phyloP scores from a whole-genome alignment of 2,113 vertebrate species.

The Microcebus murinus region DNA sequence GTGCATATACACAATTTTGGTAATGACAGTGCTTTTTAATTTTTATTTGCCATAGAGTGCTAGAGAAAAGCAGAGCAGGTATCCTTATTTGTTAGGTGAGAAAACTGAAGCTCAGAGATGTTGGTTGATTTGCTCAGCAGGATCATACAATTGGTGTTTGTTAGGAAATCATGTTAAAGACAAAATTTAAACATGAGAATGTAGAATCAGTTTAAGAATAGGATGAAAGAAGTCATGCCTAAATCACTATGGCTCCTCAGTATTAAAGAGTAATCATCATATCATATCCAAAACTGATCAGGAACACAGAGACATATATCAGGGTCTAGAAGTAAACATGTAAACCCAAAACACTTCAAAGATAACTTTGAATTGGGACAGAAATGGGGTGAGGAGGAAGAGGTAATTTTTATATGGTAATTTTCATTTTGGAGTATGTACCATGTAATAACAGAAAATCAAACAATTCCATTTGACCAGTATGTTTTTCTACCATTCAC shows the following conservation, averaged over 20 bases:
- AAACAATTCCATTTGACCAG: neutral
- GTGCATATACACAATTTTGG: neutral
- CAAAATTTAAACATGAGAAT: constrained; percentile 8
- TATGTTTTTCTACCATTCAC: neutral
- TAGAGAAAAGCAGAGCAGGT: neutral
- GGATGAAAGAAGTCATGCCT: neutral
- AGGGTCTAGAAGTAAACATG: neutral
- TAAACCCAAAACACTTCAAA: neutral
- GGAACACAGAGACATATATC: neutral
- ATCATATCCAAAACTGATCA: neutral
- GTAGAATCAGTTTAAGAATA: constrained; percentile 1
- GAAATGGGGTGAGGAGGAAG: neutral
- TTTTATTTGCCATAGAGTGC: constrained; percentile 21
- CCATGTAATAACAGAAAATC: neutral
- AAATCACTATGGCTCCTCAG: neutral
- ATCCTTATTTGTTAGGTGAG: neutral
- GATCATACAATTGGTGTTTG: neutral
- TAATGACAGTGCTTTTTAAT: neutral
- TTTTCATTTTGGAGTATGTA: neutral
- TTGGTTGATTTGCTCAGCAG: neutral
- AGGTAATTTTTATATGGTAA: neutral
- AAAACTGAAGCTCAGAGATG: constrained; percentile 26
- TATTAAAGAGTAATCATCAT: neutral
- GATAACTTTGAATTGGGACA: neutral
- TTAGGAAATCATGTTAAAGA: constrained; percentile 39